These are phyloP conservation scores for Neocrepidodera transversa DNA, from an alignment of 2,888 invertebrate genomes.

Conservation along the genomic window DNA sequence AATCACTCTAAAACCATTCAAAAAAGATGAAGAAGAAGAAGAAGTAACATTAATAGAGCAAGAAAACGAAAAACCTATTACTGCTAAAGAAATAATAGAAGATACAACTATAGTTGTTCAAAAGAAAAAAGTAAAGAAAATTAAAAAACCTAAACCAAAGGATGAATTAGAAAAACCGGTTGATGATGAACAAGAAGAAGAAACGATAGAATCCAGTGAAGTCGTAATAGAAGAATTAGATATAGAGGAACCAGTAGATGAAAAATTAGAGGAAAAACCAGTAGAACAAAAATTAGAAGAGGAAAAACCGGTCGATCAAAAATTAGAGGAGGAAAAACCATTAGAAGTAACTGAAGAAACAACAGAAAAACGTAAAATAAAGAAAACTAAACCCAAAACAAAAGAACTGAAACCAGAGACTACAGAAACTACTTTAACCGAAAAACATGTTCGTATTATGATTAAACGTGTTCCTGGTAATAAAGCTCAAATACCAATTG, in stretches of 20 bases:
- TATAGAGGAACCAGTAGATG: constrained; percentile 51
- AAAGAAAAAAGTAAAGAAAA: constrained; percentile 47
- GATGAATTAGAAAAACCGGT: constrained; percentile 46
- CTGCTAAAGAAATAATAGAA: constrained; percentile 40
- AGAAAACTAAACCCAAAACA: constrained; percentile 39
- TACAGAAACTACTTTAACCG: constrained; percentile 30
- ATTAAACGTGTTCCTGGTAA: constrained; percentile 43
- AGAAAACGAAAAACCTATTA: constrained; percentile 39
- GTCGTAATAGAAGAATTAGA: constrained; percentile 46
- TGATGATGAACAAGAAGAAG: constrained; percentile 44
- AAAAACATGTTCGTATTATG: constrained; percentile 43
- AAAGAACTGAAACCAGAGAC: constrained; percentile 51
- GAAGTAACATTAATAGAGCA: constrained; percentile 31
- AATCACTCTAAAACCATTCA: constrained; percentile 56
- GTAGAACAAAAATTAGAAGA: constrained; percentile 30
- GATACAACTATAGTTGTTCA: constrained; percentile 37
- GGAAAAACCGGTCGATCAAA: constrained; percentile 29
- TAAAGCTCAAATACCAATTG: constrained; percentile 66
- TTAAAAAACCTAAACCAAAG: constrained; percentile 39
- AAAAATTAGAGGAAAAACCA: constrained; percentile 42
- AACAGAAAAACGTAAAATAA: constrained; percentile 45
- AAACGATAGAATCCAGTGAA: constrained; percentile 53
- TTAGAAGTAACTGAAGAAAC: constrained; percentile 42
- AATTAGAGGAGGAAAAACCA: constrained; percentile 35
- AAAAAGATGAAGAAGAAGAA: constrained; percentile 54